A percentile compares a stretch with the other conserved stretches of the same genome.
phyloP scores from a whole-genome alignment of 2,797 vertebrate genomes.

The Enteromius paludinosus region DNA sequence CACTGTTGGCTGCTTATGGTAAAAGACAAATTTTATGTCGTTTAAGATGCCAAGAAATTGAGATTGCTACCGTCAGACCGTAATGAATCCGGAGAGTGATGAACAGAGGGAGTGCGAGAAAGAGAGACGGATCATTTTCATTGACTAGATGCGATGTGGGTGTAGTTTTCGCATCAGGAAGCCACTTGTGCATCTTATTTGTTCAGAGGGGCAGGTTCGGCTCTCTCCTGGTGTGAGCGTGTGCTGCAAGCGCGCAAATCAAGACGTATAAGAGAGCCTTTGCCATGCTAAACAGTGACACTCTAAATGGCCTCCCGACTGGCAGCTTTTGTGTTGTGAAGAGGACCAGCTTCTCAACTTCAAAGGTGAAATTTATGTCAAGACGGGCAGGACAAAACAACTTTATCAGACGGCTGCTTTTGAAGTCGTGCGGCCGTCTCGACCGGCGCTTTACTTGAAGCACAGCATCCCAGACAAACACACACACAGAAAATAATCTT shows the following conservation, averaged over 20 bases:
- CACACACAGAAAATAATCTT: constrained; percentile 21
- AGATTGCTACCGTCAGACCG: background rate
- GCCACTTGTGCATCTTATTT: constrained; percentile 90
- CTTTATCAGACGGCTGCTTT: constrained; percentile 90
- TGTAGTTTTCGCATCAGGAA: constrained; percentile 79
- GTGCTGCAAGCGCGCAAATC: constrained; percentile 45
- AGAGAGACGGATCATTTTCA: constrained; percentile 64
- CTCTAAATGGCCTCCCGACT: constrained; percentile 79
- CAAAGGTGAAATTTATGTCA: constrained; percentile 92
- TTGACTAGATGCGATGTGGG: constrained; percentile 71
- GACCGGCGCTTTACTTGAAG: constrained; percentile 67
- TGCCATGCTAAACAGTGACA: constrained; percentile 93
- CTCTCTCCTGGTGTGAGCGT: constrained; percentile 73
- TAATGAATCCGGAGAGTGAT: constrained; percentile 32
- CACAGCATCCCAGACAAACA: constrained; percentile 31
- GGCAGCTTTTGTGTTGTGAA: constrained; percentile 81
- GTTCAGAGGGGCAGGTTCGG: constrained; percentile 81
- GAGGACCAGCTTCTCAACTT: constrained; percentile 87
- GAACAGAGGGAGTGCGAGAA: constrained; percentile 24
- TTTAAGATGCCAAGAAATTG: constrained; percentile 23
- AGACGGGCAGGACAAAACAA: constrained; percentile 82
- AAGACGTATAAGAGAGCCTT: constrained; percentile 76
- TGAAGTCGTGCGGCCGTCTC: constrained; percentile 87
- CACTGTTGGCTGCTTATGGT: constrained; percentile 19
- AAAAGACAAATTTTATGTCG: constrained; percentile 23